Percentiles rank a stretch among this genome's conserved stretches.
phyloP scores from a whole-genome alignment of 1,140 invertebrate genomes.

The Phenacoccus solenopsis region DNA sequence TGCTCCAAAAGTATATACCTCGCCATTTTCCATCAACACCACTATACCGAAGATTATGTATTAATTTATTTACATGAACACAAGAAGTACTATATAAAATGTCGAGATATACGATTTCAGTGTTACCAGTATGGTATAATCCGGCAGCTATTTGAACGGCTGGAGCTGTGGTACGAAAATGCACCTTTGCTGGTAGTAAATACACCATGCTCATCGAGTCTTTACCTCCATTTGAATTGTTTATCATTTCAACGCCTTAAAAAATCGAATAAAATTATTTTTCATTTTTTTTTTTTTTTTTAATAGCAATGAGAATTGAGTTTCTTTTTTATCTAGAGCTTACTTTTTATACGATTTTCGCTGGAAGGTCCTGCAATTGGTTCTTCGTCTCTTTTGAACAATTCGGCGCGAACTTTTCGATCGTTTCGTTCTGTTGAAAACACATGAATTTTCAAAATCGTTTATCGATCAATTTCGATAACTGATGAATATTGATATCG shows the following conservation, averaged over 20 bases:
- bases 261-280: neutral
- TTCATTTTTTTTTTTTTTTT: no score
- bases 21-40: conserved; percentile 48
- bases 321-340: neutral
- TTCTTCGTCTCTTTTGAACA: neutral
- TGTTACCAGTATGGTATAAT: conserved; percentile 63
- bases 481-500: no score
- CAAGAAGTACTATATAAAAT: neutral
- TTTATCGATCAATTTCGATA: no score
- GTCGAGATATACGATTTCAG: neutral
- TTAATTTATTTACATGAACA: neutral
- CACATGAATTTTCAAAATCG: neutral
- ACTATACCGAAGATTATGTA: conserved; percentile 36
- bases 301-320: neutral
- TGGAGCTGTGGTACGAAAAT: conserved; percentile 50
- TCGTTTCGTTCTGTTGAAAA: conserved; percentile 8
- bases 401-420: neutral
- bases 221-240: conserved; percentile 44
- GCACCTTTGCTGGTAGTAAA: conserved; percentile 62
- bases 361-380: neutral
- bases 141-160: conserved; percentile 77
- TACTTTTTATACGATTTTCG: neutral
- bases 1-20: conserved; percentile 88
- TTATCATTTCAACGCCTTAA: neutral
- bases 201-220: conserved; percentile 52